phyloP scores from a whole-genome alignment of 2,113 vertebrate species.

The Eulacestoma nigropectus region DNA sequence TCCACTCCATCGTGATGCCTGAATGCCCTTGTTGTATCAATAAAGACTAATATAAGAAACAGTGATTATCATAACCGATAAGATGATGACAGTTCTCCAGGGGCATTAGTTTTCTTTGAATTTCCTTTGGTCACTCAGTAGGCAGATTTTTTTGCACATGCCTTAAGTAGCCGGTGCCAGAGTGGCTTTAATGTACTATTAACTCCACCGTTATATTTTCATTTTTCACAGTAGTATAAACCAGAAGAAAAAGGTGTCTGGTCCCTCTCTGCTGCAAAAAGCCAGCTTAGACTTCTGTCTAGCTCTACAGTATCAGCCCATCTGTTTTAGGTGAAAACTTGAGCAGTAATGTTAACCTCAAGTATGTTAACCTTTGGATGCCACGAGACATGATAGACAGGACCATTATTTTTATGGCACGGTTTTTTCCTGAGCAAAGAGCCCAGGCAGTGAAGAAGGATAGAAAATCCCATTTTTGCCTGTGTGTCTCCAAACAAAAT shows the following conservation, averaged over 20 bases:
- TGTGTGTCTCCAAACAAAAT: constrained; percentile 68
- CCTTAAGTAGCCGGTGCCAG: not conserved
- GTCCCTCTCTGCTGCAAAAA: constrained; percentile 46
- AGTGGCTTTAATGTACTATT: not conserved
- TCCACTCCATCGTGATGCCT: not conserved
- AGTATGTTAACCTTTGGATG: constrained; percentile 67
- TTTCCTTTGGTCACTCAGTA: not conserved
- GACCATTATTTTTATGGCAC: constrained; percentile 65
- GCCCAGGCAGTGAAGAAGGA: not conserved
- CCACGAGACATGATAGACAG: constrained; percentile 63
- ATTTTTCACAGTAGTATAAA: constrained; percentile 39
- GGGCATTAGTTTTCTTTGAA: not conserved
- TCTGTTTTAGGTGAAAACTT: constrained; percentile 59
- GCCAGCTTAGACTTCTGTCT: constrained; percentile 44
- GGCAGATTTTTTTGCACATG: not conserved
- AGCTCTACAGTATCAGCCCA: constrained; percentile 57
- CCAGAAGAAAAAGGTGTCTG: constrained; percentile 51
- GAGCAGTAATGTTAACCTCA: constrained; percentile 46
- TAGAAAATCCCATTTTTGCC: constrained; percentile 59
- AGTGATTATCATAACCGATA: not conserved
- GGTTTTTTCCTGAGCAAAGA: constrained; percentile 54
- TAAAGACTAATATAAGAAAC: not conserved
- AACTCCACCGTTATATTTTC: not conserved
- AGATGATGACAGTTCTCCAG: not conserved
- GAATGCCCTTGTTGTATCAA: not conserved